Evolutionary conservation across 92 coral and sea anemone genomes (phyloP).

Genomic region (Nematostella vectensis): DNA sequence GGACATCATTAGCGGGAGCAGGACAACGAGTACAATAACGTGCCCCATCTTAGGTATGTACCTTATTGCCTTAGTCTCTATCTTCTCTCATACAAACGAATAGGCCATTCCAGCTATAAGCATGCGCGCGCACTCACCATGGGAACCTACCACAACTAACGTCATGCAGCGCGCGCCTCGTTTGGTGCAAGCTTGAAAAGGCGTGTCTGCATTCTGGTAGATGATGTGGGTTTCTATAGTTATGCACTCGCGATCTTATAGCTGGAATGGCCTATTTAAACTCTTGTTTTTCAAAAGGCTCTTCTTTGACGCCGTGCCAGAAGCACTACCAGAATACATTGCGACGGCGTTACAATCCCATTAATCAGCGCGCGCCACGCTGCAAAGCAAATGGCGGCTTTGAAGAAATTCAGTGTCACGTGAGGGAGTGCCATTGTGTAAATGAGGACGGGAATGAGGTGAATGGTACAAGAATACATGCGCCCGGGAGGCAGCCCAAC

Average conservation of each 20-base stretch:
- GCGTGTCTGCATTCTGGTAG: no score
- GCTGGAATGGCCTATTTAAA: no score
- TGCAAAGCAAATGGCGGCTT: constrained; percentile 71
- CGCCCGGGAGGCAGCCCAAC: constrained; percentile 46
- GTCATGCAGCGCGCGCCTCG: no score
- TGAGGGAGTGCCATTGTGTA: constrained; percentile 68
- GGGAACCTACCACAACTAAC: no score
- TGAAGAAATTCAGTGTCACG: constrained; percentile 65
- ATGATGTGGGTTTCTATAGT: no score
- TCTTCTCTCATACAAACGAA: no score
- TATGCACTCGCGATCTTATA: no score
- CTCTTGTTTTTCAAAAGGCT: constrained; percentile 15
- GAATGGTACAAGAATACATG: constrained; percentile 47
- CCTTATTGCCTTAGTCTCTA: background rate
- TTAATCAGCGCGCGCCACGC: constrained; percentile 50
- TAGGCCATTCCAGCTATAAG: no score
- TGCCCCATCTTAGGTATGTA: constrained; percentile 45
- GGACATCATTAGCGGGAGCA: constrained; percentile 50
- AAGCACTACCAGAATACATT: constrained; percentile 43
- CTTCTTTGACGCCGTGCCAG: constrained; percentile 50
- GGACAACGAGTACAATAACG: constrained; percentile 29
- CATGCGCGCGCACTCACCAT: no score
- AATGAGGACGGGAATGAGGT: constrained; percentile 49
- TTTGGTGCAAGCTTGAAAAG: no score
- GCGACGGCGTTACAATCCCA: constrained; percentile 22